A percentile compares a stretch with the other conserved stretches of the same genome.
These are phyloP conservation scores for Pygoscelis adeliae DNA, from an alignment of 2,113 vertebrate genomes.

Conservation along the genomic window DNA sequence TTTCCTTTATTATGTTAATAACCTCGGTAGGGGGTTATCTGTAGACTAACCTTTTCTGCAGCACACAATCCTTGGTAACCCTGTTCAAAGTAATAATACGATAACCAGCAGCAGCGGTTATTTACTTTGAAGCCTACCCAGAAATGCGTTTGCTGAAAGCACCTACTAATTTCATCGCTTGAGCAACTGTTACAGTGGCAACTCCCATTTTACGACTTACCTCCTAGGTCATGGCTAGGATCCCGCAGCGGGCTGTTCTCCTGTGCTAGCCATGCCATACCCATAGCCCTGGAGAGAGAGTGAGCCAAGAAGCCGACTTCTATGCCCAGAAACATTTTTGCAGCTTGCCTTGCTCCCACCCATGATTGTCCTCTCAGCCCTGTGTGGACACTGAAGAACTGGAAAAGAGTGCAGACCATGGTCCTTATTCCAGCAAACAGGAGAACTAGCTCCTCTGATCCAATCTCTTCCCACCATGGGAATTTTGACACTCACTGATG, in stretches of 20 bases:
- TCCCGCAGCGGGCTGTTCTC: neutral
- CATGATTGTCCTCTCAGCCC: neutral
- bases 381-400: accelerated
- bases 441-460: neutral
- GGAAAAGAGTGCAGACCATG: neutral
- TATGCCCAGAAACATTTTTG: neutral
- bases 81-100: neutral
- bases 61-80: neutral
- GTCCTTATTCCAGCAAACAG: neutral
- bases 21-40: neutral
- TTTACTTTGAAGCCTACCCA: conserved; percentile 34
- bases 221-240: neutral
- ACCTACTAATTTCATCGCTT: neutral
- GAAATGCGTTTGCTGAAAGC: conserved; percentile 9
- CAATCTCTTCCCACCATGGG: neutral
- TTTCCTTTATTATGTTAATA: neutral
- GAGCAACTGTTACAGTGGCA: conserved; percentile 3
- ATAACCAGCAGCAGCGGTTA: neutral
- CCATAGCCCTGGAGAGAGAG: neutral
- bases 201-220: neutral
- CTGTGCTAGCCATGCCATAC: neutral
- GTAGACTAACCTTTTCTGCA: neutral
- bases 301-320: neutral
- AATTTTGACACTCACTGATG: neutral
- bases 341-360: neutral